These are phyloP conservation scores for Zygothrica quintamaculata DNA, from an alignment of 2,888 invertebrate species.

Conservation along the genomic window DNA sequence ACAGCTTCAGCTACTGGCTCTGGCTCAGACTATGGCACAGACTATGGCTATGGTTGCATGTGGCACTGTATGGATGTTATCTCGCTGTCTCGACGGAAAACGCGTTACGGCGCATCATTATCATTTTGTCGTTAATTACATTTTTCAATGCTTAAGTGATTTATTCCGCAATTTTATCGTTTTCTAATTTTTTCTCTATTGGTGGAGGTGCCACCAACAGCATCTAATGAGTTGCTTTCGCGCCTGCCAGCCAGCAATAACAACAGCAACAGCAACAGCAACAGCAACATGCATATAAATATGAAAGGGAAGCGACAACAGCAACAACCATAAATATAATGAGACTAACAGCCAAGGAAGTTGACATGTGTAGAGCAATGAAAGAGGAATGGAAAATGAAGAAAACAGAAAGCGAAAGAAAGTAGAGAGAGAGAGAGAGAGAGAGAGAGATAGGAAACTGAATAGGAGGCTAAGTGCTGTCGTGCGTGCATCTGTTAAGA, in stretches of 20 bases:
- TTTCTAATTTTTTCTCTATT: slow-evolving; percentile 76
- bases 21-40: not conserved
- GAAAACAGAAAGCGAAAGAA: no score
- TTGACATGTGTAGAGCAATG: slow-evolving; percentile 25
- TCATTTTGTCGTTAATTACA: slow-evolving; percentile 80
- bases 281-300: slow-evolving; percentile 45
- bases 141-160: slow-evolving; percentile 75
- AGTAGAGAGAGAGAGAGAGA: no score
- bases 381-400: slow-evolving; percentile 1
- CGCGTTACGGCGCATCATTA: slow-evolving; percentile 72
- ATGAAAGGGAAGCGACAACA: slow-evolving; percentile 51
- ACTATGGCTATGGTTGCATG: not conserved
- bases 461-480: slow-evolving; percentile 14
- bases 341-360: slow-evolving; percentile 29
- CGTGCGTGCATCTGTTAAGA: slow-evolving; percentile 58
- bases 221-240: slow-evolving; percentile 63
- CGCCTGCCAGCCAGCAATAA: slow-evolving; percentile 38
- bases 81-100: slow-evolving; percentile 47
- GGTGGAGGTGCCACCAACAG: slow-evolving; percentile 9
- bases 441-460: not conserved
- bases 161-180: slow-evolving; percentile 77
- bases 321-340: slow-evolving; percentile 54
- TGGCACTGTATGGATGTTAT: no score
- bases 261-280: no score
- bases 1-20: not conserved